Conservation (phyloP, 2,797 vertebrate genomes). For the Lepus oiostolus region DNA sequence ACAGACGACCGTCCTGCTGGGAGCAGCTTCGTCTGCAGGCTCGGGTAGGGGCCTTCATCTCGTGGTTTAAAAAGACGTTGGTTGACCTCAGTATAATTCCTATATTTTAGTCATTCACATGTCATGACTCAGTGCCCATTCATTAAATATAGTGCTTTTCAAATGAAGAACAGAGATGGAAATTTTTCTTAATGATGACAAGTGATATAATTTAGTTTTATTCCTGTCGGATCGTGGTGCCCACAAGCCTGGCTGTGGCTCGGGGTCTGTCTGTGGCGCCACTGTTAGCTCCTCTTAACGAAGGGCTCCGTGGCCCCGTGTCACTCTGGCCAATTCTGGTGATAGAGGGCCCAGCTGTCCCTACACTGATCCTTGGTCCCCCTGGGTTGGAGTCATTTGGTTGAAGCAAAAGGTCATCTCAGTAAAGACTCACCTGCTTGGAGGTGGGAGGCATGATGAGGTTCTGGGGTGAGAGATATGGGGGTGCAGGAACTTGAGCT, state of each 20-base stretch:
- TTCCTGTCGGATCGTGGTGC: constrained; percentile 86
- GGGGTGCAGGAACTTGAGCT: neutral
- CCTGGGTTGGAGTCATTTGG: neutral
- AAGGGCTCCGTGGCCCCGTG: neutral
- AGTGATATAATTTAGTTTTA: constrained; percentile 90
- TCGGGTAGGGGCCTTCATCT: constrained; percentile 86
- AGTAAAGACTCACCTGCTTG: neutral
- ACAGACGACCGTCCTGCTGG: constrained; percentile 70
- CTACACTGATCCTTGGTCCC: neutral
- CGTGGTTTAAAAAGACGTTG: constrained; percentile 89
- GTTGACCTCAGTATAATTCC: constrained; percentile 90
- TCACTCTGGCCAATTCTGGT: neutral
- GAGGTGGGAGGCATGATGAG: neutral
- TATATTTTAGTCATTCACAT: constrained; percentile 90
- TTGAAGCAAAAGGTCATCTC: neutral
- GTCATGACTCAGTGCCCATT: constrained; percentile 91
- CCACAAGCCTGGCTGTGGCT: constrained; percentile 84
- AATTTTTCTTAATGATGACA: constrained; percentile 91
- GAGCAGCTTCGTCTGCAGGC: constrained; percentile 74
- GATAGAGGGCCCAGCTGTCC: neutral
- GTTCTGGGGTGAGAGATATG: fast-evolving
- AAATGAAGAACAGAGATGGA: constrained; percentile 89
- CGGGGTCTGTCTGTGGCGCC: constrained; percentile 85
- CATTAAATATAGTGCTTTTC: constrained; percentile 90
- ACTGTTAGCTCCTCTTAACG: constrained; percentile 78